These are phyloP conservation scores for Gymnocephalus cernua DNA, from an alignment of 2,113 vertebrate species.

Conservation along the genomic window DNA sequence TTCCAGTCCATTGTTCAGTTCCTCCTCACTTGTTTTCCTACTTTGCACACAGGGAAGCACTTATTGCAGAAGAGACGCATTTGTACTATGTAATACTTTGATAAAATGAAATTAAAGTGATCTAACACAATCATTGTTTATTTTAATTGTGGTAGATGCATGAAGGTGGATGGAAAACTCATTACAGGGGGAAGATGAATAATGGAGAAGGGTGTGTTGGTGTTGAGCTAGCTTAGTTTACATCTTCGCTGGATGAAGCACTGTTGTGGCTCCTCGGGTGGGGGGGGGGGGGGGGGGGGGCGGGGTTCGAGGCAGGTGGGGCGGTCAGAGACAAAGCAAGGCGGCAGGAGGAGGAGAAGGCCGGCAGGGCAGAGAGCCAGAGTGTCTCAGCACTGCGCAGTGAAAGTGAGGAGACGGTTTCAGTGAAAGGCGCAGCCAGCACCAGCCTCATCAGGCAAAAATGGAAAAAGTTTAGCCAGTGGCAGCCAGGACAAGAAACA, in stretches of 20 bases:
- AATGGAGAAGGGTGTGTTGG: conserved; percentile 79
- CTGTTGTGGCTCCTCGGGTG: conserved; percentile 41
- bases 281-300: neutral
- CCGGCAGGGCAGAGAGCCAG: conserved; percentile 63
- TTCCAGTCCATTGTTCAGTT: conserved; percentile 13
- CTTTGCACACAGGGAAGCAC: conserved; percentile 5
- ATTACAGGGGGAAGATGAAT: conserved; percentile 83
- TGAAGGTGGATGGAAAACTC: conserved; percentile 84
- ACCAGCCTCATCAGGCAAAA: conserved; percentile 81
- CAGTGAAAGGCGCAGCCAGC: conserved; percentile 56
- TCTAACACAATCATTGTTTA: conserved; percentile 52
- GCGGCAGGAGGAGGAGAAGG: conserved; percentile 35
- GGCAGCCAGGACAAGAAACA: conserved; percentile 61
- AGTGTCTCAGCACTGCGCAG: conserved; percentile 52
- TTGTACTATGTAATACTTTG: neutral
- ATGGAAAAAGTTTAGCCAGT: conserved; percentile 78
- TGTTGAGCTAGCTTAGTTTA: conserved; percentile 81
- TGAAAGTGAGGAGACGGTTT: conserved; percentile 81
- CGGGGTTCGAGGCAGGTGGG: conserved; percentile 17
- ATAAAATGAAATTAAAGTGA: conserved; percentile 62
- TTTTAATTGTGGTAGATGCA: conserved; percentile 73
- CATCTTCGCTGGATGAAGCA: conserved; percentile 71
- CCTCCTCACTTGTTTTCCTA: neutral
- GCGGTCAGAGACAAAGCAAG: conserved; percentile 53
- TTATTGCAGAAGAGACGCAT: conserved; percentile 1